Conservation (phyloP, 2,888 invertebrate species). For the Brachyptera risi region DNA sequence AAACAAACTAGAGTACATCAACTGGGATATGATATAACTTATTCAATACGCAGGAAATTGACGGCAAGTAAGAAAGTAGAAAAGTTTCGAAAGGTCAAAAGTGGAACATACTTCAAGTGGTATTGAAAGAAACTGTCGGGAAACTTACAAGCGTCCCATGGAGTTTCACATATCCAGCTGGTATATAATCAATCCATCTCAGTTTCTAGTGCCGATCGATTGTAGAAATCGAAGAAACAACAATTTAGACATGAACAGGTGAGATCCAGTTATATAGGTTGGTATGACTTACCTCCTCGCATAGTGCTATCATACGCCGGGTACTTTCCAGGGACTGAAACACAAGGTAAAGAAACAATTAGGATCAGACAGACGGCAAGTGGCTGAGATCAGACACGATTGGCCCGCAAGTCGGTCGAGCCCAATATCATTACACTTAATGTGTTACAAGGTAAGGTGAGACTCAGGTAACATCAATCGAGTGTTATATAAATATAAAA, state of each 20-base stretch:
- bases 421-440: too few relatives aligned
- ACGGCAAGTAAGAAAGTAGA: constrained; percentile 2
- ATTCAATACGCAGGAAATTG: constrained; percentile 8
- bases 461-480: too few relatives aligned
- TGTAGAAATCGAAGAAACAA: not conserved
- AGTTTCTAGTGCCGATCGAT: not conserved
- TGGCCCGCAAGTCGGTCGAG: too few relatives aligned
- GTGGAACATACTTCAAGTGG: not conserved
- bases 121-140: not conserved
- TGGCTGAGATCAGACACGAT: too few relatives aligned
- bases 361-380: too few relatives aligned
- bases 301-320: constrained; percentile 85
- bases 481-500: too few relatives aligned
- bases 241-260: not conserved
- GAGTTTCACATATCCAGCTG: too few relatives aligned
- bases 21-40: constrained; percentile 7
- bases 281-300: constrained; percentile 77
- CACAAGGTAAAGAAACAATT: constrained; percentile 37
- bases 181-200: constrained; percentile 3
- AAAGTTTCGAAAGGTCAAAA: constrained; percentile 5
- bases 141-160: constrained; percentile 12
- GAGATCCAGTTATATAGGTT: too few relatives aligned
- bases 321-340: constrained; percentile 90
- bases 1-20: not conserved
- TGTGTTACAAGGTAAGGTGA: too few relatives aligned